Conservation (phyloP, 2,113 vertebrate species). For the Edolisoma coerulescens region DNA sequence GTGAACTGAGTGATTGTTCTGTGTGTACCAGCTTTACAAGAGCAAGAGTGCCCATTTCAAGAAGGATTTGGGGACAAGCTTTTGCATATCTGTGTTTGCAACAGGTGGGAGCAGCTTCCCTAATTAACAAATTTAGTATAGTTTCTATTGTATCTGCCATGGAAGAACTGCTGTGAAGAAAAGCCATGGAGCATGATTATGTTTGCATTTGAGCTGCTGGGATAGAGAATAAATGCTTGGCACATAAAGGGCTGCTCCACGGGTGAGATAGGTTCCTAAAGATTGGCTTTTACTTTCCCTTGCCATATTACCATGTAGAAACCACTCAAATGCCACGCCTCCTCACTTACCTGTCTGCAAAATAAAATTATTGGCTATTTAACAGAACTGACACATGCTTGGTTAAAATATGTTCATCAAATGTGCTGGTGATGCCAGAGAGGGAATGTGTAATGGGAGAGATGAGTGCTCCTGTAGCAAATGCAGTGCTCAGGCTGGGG, state of each 20-base stretch:
- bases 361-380: not conserved
- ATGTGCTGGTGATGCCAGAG: not conserved
- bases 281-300: not conserved
- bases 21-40: not conserved
- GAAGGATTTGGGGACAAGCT: not conserved
- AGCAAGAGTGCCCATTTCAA: not conserved
- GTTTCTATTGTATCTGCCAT: not conserved
- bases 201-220: not conserved
- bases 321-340: not conserved
- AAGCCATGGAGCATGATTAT: not conserved
- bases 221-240: not conserved
- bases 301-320: not conserved
- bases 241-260: not conserved
- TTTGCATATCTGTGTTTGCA: not conserved
- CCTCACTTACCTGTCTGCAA: not conserved
- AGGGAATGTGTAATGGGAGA: not conserved
- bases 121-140: not conserved
- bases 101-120: not conserved
- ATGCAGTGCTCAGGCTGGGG: not conserved
- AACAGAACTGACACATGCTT: fast-evolving
- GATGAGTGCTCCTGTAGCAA: not conserved
- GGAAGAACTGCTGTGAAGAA: not conserved
- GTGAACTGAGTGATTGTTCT: not conserved
- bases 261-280: not conserved
- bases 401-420: not conserved